Evolutionary conservation across 1,140 invertebrate species (phyloP), one percentile per base, ranked within the genome.

Genomic region (Ladona fulva): DNA sequence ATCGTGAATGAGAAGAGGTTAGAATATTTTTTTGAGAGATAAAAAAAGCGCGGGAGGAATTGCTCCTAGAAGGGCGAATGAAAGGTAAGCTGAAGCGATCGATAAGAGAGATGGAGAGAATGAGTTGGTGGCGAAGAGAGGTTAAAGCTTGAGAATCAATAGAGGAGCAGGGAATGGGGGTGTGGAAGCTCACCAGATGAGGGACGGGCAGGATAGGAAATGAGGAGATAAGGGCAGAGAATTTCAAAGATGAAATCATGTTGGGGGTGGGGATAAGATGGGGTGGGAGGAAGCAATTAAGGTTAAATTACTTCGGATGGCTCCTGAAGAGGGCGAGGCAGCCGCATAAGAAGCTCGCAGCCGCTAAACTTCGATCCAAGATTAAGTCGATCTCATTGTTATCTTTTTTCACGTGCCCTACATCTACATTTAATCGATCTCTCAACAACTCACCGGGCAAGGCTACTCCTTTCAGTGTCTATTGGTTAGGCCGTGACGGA

Each of bases 301-400:
- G 52, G 52, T 16, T 66, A 66, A 66, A 66, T 66, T 66, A 66
- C 52, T 66, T 66, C 1, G 16, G n/a, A 66, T 66, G 52, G 52
- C 52, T 66, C 12, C 52, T 12, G 52, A 37, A 37, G 29, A 37
- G 29, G 52, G 52, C 52, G 52, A 66, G 52, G 52, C 44, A 52
- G 44, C 44, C 44, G 19, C 44, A 19, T 19, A 52, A 52, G 44
- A 52, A 52, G 44, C n/a, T 22, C 52, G 3, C 8, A 37, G 52
- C 52, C 1, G 52, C 52, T 16, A 37, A 66, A 66, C 52, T 16
- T 16, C 52, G 52, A 66, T 66, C 52, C 3, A 3, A 66, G 52
- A 66, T 66, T 66, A 66, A 66, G n/a, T 66, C 52, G 16, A 66
- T 66, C 52, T 66, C 52, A 66, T 66, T 66, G 52, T 66, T 66